Evolutionary conservation across 2,888 invertebrate species (phyloP).

Genomic region (Cephus sareptanus): DNA sequence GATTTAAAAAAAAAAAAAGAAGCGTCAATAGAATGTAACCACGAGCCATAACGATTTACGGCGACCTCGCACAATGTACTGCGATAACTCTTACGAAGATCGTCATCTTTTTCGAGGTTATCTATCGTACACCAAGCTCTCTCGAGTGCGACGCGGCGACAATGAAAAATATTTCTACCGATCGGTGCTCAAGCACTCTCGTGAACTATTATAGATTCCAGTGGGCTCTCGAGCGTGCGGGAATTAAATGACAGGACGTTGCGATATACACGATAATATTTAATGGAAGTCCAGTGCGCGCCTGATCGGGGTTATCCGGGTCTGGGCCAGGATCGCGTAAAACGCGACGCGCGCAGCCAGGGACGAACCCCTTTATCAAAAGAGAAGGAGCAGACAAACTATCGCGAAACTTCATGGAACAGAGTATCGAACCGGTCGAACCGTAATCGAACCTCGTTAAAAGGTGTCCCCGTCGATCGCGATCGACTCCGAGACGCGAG

Average conservation of each 20-base stretch:
- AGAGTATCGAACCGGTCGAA: background rate
- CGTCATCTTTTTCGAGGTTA: background rate
- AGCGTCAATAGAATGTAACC: background rate
- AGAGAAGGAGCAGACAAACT: background rate
- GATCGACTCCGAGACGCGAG: background rate
- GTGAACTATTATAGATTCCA: background rate
- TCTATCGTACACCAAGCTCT: background rate
- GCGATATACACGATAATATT: background rate
- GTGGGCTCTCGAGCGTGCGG: background rate
- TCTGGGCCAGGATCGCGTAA: background rate
- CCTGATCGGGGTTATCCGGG: background rate
- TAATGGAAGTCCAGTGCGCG: background rate
- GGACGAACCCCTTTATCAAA: background rate
- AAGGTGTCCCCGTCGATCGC: background rate
- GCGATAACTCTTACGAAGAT: background rate
- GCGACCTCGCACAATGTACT: background rate
- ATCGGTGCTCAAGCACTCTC: background rate
- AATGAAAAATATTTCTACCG: background rate
- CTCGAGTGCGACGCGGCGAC: background rate
- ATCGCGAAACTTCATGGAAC: background rate
- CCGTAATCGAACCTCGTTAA: background rate
- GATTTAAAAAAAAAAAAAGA: background rate
- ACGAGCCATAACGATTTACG: background rate
- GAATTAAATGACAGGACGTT: background rate
- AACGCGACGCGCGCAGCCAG: background rate